These are phyloP conservation scores for Adelges cooleyi DNA, from an alignment of 1,140 invertebrate genomes.

Conservation along the genomic window DNA sequence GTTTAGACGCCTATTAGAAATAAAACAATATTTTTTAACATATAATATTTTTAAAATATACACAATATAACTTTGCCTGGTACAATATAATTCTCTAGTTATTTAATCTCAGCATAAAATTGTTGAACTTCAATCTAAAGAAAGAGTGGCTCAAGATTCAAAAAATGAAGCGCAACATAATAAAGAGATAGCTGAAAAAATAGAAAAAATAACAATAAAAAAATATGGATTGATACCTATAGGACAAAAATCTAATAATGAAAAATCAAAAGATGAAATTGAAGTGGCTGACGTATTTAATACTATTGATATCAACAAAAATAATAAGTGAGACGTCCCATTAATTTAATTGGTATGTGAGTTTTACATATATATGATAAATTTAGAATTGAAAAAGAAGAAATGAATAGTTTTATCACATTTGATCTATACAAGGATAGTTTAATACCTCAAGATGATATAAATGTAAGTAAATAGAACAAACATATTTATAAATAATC, in stretches of 20 bases:
- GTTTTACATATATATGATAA: background rate
- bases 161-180: conserved; percentile 48
- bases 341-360: background rate
- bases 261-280: conserved; percentile 41
- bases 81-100: no score
- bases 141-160: conserved; percentile 63
- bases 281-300: conserved; percentile 61
- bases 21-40: conserved; percentile 69
- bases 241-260: no score
- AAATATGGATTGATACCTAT: no score
- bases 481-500: no score
- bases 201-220: no score
- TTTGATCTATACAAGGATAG: conserved; percentile 87
- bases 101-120: no score
- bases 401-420: conserved; percentile 60
- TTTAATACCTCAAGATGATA: conserved; percentile 71
- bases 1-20: conserved; percentile 57
- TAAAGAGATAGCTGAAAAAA: no score
- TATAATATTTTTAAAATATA: no score
- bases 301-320: conserved; percentile 62
- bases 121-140: no score
- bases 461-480: conserved; percentile 42
- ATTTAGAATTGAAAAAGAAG: conserved; percentile 55
- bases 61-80: no score
- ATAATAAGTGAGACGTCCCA: conserved; percentile 44